A percentile compares a stretch with the other conserved stretches of the same genome.
Evolutionary conservation across 2,888 invertebrate species (phyloP).

Genomic region (Sminthurinus aureus): DNA sequence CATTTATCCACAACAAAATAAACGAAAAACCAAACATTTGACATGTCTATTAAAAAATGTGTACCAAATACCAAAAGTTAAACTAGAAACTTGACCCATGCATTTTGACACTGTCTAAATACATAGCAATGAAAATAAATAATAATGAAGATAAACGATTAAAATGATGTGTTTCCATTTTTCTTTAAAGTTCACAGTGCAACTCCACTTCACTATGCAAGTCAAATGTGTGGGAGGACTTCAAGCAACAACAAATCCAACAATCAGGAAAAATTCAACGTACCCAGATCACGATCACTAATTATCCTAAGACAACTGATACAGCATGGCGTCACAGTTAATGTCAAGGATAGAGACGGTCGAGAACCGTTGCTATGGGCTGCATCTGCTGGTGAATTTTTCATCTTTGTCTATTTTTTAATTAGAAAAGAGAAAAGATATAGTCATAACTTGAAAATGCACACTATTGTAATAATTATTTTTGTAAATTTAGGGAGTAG

Average conservation of each 20-base stretch:
- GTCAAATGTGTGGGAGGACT: conserved; percentile 88
- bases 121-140: no score
- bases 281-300: conserved; percentile 65
- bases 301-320: conserved; percentile 82
- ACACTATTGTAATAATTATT: background rate
- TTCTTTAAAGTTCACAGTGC: conserved; percentile 76
- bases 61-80: no score
- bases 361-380: conserved; percentile 97
- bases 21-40: background rate
- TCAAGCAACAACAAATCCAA: conserved; percentile 59
- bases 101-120: no score
- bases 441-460: background rate
- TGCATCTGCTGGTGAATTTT: conserved; percentile 65
- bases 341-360: conserved; percentile 89
- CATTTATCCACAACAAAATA: background rate
- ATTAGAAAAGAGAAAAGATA: background rate
- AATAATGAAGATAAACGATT: background rate
- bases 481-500: conserved; percentile 73
- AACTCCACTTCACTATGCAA: conserved; percentile 95
- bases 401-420: background rate
- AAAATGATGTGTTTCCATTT: background rate
- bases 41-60: no score
- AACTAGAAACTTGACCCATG: no score
- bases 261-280: conserved; percentile 61
- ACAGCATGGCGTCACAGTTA: conserved; percentile 79